Evolutionary conservation across 2,113 vertebrate species (phyloP).

Genomic region (Bubo bubo): DNA sequence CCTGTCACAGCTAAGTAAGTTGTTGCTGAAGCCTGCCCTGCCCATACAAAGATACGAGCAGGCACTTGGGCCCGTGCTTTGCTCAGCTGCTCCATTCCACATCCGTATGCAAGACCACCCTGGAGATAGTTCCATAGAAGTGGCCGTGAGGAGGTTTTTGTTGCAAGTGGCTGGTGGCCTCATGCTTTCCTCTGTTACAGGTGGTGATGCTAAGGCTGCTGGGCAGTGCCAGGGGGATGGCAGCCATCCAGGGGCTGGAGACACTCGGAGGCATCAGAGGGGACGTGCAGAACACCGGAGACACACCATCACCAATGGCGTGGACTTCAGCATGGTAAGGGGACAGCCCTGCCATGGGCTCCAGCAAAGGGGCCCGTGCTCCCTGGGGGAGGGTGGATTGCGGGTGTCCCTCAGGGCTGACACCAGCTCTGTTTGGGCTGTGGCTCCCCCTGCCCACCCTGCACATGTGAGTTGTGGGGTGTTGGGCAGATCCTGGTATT

Average conservation of each 20-base stretch:
- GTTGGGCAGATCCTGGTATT: neutral
- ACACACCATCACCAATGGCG: conserved; percentile 91
- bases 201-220: conserved; percentile 63
- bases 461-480: fast-evolving
- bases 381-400: neutral
- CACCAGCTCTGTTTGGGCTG: neutral
- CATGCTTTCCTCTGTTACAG: conserved; percentile 27
- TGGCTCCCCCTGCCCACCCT: neutral
- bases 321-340: conserved; percentile 89
- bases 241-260: conserved; percentile 58
- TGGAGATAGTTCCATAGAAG: neutral
- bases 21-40: neutral
- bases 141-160: neutral
- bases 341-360: neutral
- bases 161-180: neutral
- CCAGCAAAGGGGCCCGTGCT: no score
- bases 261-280: conserved; percentile 72
- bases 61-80: neutral
- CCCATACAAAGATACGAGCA: neutral
- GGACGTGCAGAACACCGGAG: conserved; percentile 84
- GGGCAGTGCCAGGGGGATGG: conserved; percentile 79
- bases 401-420: neutral
- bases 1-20: neutral
- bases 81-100: neutral
- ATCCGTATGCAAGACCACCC: neutral